These are phyloP conservation scores for Apis cerana DNA, from an alignment of 1,140 invertebrate genomes.

Conservation along the genomic window DNA sequence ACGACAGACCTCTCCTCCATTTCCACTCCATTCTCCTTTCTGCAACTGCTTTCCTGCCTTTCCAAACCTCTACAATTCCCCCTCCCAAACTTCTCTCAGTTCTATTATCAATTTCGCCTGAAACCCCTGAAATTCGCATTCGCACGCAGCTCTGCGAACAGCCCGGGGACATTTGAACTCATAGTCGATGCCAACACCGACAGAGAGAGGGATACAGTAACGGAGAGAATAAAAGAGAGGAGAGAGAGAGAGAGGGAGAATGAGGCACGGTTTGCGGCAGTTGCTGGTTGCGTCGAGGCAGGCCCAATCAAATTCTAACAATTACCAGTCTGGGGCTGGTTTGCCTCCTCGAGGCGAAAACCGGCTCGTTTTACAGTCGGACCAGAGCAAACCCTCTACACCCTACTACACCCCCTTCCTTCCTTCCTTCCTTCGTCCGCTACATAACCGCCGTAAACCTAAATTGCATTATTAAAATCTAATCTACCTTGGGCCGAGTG, in stretches of 20 bases:
- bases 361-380: constrained; percentile 70
- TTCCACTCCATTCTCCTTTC: neutral
- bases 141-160: constrained; percentile 24
- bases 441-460: constrained; percentile 63
- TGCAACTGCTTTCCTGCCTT: neutral
- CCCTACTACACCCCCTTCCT: neutral
- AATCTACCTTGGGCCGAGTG: constrained; percentile 74
- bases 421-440: constrained; percentile 1
- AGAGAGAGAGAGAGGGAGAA: neutral
- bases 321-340: constrained; percentile 72
- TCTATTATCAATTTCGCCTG: constrained; percentile 56
- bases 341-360: constrained; percentile 69
- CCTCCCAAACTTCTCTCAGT: neutral
- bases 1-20: neutral
- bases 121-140: constrained; percentile 51
- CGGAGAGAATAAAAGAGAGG: neutral
- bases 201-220: neutral
- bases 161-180: constrained; percentile 49
- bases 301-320: constrained; percentile 75
- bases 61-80: neutral
- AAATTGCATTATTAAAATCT: constrained; percentile 80
- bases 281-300: constrained; percentile 27
- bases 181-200: constrained; percentile 18
- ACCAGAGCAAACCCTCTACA: constrained; percentile 9
- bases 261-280: constrained; percentile 7